Conservation (phyloP, 64 coral and sea anemone genomes). For the Pocillopora verrucosa region DNA sequence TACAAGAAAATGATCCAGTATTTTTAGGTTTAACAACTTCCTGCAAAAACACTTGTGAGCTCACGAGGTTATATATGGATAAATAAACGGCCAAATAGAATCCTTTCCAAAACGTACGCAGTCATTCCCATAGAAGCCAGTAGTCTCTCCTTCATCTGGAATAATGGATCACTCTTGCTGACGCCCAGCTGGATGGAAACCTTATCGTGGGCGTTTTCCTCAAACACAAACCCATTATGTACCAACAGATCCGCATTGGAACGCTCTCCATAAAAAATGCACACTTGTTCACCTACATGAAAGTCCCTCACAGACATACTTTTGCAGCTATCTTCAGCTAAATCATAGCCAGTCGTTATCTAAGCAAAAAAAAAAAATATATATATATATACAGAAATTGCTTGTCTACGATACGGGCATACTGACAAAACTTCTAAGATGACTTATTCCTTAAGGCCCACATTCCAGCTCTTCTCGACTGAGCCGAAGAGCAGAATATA, state of each 20-base stretch:
- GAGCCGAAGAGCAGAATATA: not conserved
- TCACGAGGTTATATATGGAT: too few species aligned
- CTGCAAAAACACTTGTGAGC: too few species aligned
- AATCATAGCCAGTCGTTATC: constrained; percentile 84
- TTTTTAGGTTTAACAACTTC: too few species aligned
- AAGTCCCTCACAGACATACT: constrained; percentile 68
- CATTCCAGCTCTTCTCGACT: too few species aligned
- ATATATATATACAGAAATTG: not conserved
- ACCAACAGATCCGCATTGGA: constrained; percentile 82
- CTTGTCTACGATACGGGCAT: not conserved
- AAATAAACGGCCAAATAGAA: too few species aligned
- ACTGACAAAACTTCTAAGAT: not conserved
- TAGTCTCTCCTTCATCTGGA: constrained; percentile 77
- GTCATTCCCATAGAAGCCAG: constrained; percentile 58
- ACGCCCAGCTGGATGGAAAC: constrained; percentile 80
- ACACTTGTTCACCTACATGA: constrained; percentile 73
- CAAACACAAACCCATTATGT: constrained; percentile 89
- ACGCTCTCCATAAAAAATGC: constrained; percentile 85
- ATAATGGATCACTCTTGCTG: constrained; percentile 81
- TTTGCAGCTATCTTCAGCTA: constrained; percentile 56
- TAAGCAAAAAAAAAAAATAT: not conserved
- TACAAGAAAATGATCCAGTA: too few species aligned
- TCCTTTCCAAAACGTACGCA: constrained; percentile 53
- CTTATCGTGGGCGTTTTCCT: constrained; percentile 62
- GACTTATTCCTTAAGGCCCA: too few species aligned